Percentiles rank a stretch among this genome's conserved stretches.
Evolutionary conservation across 2,113 vertebrate genomes (phyloP).

Genomic region (Myrmecobius fasciatus): DNA sequence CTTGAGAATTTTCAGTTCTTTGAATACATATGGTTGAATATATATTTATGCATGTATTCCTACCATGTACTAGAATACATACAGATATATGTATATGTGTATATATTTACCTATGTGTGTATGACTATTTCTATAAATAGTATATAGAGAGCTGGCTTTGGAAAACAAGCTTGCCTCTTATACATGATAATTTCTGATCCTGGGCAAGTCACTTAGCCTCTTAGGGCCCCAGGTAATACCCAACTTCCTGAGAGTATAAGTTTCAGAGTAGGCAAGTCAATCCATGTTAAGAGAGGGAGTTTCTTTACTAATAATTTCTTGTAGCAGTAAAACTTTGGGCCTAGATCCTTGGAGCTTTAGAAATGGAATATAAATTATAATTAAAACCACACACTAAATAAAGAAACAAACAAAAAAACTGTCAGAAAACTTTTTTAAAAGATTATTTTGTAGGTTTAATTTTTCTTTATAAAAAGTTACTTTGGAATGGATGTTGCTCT

Average conservation of each 20-base stretch:
- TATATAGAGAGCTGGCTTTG: not conserved
- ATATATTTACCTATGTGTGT: too few relatives aligned
- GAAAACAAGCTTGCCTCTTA: not conserved
- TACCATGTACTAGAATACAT: too few relatives aligned
- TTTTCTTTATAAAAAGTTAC: not conserved
- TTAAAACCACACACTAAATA: not conserved
- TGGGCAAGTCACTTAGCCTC: not conserved
- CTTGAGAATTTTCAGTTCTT: constrained; percentile 50
- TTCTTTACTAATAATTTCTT: not conserved
- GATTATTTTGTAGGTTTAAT: not conserved
- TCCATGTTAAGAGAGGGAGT: not conserved
- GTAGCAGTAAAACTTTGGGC: not conserved
- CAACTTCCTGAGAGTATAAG: not conserved
- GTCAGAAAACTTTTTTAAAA: not conserved
- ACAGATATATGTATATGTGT: too few relatives aligned
- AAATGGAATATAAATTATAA: not conserved
- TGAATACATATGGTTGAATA: constrained; percentile 48
- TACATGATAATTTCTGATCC: not conserved
- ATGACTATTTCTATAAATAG: too few relatives aligned
- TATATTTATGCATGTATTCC: not conserved
- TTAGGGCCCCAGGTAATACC: not conserved
- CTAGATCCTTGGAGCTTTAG: not conserved
- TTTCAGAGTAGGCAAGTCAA: not conserved
- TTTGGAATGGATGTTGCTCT: not conserved
- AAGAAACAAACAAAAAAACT: not conserved